A percentile compares a stretch with the other conserved stretches of the same genome.
These are phyloP conservation scores for Phalera bucephala DNA, from an alignment of 2,888 invertebrate species.

Conservation along the genomic window DNA sequence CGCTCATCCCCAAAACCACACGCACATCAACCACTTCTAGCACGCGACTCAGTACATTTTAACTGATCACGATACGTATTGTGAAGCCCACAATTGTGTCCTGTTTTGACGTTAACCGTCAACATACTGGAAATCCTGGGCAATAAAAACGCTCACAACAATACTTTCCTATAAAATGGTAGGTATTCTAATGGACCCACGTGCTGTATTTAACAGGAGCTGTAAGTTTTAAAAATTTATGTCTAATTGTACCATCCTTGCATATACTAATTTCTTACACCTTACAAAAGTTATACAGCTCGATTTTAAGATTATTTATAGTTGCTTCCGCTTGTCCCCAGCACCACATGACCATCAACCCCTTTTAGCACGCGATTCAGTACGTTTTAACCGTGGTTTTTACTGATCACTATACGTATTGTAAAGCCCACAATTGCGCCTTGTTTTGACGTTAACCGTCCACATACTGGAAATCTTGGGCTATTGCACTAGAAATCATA, in stretches of 20 bases:
- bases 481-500: too few relatives aligned
- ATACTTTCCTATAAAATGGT: too few relatives aligned
- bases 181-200: too few relatives aligned
- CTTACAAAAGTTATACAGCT: too few relatives aligned
- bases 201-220: too few relatives aligned
- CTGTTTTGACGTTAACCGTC: conserved; percentile 20
- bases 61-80: conserved; percentile 49
- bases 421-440: conserved; percentile 23
- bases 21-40: conserved; percentile 32
- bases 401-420: conserved; percentile 49
- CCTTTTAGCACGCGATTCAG: conserved; percentile 61
- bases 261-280: too few relatives aligned
- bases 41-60: conserved; percentile 63
- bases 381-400: conserved; percentile 52
- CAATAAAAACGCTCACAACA: too few relatives aligned
- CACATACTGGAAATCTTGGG: not conserved
- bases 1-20: conserved; percentile 22
- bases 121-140: not conserved
- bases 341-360: conserved; percentile 21
- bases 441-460: conserved; percentile 20
- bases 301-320: too few relatives aligned
- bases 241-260: too few relatives aligned
- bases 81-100: conserved; percentile 23
- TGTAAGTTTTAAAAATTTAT: too few relatives aligned
- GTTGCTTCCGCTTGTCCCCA: conserved; percentile 19